Evolutionary conservation across 64 coral and sea anemone species (phyloP).

Genomic region (Pachyseris speciosa): DNA sequence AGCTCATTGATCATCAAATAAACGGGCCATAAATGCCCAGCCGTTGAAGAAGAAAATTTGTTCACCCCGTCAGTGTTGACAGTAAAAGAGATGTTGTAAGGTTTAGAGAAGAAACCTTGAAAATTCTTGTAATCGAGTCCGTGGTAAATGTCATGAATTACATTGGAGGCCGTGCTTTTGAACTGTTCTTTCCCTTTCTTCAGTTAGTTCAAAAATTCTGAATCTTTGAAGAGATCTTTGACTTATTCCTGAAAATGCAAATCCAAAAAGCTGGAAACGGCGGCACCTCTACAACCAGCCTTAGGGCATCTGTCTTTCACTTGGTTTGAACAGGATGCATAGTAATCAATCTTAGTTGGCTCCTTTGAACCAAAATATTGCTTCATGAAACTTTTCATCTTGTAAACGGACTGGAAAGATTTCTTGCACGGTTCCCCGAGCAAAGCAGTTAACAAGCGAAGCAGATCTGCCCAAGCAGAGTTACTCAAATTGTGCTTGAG

Average conservation of each 20-base stretch:
- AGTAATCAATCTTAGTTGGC: constrained; percentile 36
- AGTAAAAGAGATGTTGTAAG: constrained; percentile 52
- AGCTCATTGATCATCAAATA: constrained; percentile 30
- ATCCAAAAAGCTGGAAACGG: constrained; percentile 30
- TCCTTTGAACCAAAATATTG: constrained; percentile 40
- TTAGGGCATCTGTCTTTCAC: constrained; percentile 1
- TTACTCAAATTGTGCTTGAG: constrained; percentile 59
- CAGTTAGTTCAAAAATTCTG: constrained; percentile 28
- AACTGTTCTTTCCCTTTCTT: constrained; percentile 39
- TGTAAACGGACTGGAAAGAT: constrained; percentile 29
- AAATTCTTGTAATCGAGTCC: constrained; percentile 63
- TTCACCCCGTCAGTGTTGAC: constrained; percentile 62
- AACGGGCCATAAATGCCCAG: constrained; percentile 54
- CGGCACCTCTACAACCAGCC: neutral
- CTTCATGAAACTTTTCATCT: constrained; percentile 31
- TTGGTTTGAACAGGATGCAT: constrained; percentile 3
- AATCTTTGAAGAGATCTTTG: constrained; percentile 34
- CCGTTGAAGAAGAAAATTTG: constrained; percentile 49
- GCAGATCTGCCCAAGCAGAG: constrained; percentile 51
- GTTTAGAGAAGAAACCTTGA: constrained; percentile 15
- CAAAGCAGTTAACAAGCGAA: constrained; percentile 4
- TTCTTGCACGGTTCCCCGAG: constrained; percentile 17
- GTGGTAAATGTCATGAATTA: constrained; percentile 50
- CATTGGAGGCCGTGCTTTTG: neutral
- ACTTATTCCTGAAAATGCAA: constrained; percentile 43